These are phyloP conservation scores for Eospalax fontanierii DNA, from an alignment of 2,797 vertebrate genomes.

Conservation along the genomic window DNA sequence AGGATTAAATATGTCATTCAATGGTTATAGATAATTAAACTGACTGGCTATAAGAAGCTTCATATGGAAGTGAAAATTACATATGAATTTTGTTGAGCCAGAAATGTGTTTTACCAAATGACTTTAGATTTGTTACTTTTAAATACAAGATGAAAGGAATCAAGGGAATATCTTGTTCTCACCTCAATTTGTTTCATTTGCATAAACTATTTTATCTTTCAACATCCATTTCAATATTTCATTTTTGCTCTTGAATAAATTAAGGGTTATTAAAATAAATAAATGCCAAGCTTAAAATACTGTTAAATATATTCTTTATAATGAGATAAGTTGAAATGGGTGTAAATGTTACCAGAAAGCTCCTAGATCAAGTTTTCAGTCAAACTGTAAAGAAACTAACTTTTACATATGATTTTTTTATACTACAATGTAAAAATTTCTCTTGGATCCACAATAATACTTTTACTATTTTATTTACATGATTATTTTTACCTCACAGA, in stretches of 20 bases:
- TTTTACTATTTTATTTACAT: neutral
- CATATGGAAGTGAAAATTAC: slow-evolving; percentile 71
- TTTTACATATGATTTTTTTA: slow-evolving; percentile 43
- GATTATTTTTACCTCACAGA: neutral
- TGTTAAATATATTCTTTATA: slow-evolving; percentile 33
- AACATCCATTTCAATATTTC: slow-evolving; percentile 44
- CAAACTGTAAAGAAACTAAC: neutral
- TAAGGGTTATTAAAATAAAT: slow-evolving; percentile 64
- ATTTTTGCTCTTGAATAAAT: slow-evolving; percentile 58
- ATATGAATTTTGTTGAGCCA: slow-evolving; percentile 38
- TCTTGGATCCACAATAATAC: slow-evolving; percentile 5
- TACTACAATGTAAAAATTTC: neutral
- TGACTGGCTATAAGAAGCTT: slow-evolving; percentile 72
- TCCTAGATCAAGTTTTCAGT: slow-evolving; percentile 14
- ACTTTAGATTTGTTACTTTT: slow-evolving; percentile 78
- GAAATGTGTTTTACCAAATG: slow-evolving; percentile 81
- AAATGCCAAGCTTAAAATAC: slow-evolving; percentile 36
- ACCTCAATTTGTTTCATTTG: slow-evolving; percentile 60
- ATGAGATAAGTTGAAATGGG: neutral
- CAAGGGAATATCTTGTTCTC: slow-evolving; percentile 57
- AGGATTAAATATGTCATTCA: slow-evolving; percentile 89
- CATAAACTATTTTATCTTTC: slow-evolving; percentile 47
- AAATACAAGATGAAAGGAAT: slow-evolving; percentile 4
- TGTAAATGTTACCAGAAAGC: neutral
- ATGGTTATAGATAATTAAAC: slow-evolving; percentile 87